Evolutionary conservation across 2,888 invertebrate genomes (phyloP).

Genomic region (Harpagoxenus sublaevis): DNA sequence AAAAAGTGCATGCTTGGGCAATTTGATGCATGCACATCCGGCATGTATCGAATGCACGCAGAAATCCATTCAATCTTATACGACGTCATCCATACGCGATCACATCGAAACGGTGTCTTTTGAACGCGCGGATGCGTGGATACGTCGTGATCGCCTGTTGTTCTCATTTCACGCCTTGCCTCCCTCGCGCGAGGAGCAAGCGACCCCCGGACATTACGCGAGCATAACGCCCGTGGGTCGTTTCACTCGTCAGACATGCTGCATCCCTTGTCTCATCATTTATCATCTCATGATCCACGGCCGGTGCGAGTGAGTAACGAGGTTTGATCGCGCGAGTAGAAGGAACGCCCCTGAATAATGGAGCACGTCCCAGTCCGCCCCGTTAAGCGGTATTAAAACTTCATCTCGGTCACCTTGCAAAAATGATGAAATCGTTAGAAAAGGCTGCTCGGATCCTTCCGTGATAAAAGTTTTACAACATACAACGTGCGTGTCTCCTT

Average conservation of each 20-base stretch:
- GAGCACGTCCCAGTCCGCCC: neutral
- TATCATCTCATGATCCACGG: conserved; percentile 71
- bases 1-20: neutral
- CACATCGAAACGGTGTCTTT: conserved; percentile 1
- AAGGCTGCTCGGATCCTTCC: neutral
- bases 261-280: conserved; percentile 79
- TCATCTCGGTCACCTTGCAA: conserved; percentile 36
- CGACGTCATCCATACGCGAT: conserved; percentile 34
- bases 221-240: conserved; percentile 62
- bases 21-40: conserved; percentile 6
- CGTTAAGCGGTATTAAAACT: conserved; percentile 40
- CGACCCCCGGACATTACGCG: conserved; percentile 36
- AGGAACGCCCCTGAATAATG: conserved; percentile 41
- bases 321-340: conserved; percentile 28
- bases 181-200: conserved; percentile 42
- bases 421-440: conserved; percentile 30
- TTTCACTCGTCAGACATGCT: conserved; percentile 72
- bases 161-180: conserved; percentile 59
- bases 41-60: neutral
- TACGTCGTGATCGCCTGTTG: conserved; percentile 36
- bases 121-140: conserved; percentile 7
- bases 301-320: conserved; percentile 73
- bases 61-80: neutral
- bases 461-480: neutral
- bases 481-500: neutral